phyloP scores from a whole-genome alignment of 2,888 invertebrate genomes.

The Lasioglossum marginatum region DNA sequence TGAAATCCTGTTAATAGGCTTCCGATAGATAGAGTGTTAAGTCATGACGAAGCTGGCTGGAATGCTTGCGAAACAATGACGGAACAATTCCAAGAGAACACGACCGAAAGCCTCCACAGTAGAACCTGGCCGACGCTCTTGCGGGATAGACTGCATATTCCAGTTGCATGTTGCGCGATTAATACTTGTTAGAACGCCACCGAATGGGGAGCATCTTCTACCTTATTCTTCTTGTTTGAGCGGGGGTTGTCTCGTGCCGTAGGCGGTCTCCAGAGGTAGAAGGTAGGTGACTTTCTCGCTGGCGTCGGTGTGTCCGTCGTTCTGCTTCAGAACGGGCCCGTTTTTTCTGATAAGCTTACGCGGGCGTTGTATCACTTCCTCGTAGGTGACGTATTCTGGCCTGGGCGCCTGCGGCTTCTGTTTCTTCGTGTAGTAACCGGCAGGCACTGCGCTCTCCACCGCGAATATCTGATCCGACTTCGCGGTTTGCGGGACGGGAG shows the following conservation, averaged over 20 bases:
- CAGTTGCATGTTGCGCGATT: conserved; percentile 28
- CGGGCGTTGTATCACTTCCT: conserved; percentile 74
- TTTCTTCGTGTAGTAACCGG: conserved; percentile 77
- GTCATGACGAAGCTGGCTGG: background rate
- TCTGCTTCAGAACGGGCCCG: conserved; percentile 75
- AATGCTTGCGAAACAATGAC: background rate
- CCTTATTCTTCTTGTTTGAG: conserved; percentile 57
- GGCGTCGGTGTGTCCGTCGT: conserved; percentile 66
- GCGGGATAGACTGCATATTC: background rate
- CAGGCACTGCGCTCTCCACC: conserved; percentile 72
- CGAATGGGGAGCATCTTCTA: conserved; percentile 2
- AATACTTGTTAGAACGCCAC: conserved; percentile 23
- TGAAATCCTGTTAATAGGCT: background rate
- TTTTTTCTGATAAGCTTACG: conserved; percentile 77
- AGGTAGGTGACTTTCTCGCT: conserved; percentile 80
- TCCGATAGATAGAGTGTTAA: background rate
- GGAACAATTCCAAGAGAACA: background rate
- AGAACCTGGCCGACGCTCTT: background rate
- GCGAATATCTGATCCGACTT: conserved; percentile 75
- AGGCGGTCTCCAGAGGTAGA: conserved; percentile 78
- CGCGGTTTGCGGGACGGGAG: conserved; percentile 77
- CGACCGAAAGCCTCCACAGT: background rate
- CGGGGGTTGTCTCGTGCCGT: conserved; percentile 75
- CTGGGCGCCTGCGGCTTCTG: conserved; percentile 73
- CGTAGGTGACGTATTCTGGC: conserved; percentile 79